These are phyloP conservation scores for Falco naumanni DNA, from an alignment of 2,797 vertebrate genomes.

Conservation along the genomic window DNA sequence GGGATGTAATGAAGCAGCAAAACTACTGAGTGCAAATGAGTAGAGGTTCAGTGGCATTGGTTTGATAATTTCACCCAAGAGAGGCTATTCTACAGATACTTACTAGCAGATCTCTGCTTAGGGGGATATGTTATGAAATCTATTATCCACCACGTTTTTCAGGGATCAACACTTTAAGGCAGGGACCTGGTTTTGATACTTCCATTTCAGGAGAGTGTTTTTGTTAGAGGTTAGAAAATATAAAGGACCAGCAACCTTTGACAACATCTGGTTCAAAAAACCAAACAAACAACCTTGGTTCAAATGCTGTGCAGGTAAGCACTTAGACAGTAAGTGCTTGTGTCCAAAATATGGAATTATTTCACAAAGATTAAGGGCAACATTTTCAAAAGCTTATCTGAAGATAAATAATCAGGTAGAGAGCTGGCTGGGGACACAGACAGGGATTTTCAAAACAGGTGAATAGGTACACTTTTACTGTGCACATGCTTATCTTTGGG, in stretches of 20 bases:
- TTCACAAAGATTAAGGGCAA: neutral
- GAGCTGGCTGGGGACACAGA: neutral
- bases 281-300: neutral
- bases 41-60: conserved; percentile 39
- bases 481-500: neutral
- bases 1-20: conserved; percentile 32
- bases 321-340: neutral
- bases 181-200: conserved; percentile 34
- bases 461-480: neutral
- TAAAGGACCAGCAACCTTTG: neutral
- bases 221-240: neutral
- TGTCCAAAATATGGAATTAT: neutral
- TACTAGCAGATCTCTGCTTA: conserved; percentile 23
- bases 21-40: conserved; percentile 35
- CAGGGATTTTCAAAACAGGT: neutral
- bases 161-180: conserved; percentile 37
- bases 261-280: neutral
- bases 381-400: neutral
- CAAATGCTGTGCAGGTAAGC: neutral
- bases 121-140: conserved; percentile 26
- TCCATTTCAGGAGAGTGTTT: neutral
- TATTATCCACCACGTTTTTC: conserved; percentile 38
- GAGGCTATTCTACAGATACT: conserved; percentile 18
- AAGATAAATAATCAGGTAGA: neutral
- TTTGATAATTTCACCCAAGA: conserved; percentile 35